These are phyloP conservation scores for Danio kyathit DNA, from an alignment of 2,797 vertebrate species.

Conservation along the genomic window DNA sequence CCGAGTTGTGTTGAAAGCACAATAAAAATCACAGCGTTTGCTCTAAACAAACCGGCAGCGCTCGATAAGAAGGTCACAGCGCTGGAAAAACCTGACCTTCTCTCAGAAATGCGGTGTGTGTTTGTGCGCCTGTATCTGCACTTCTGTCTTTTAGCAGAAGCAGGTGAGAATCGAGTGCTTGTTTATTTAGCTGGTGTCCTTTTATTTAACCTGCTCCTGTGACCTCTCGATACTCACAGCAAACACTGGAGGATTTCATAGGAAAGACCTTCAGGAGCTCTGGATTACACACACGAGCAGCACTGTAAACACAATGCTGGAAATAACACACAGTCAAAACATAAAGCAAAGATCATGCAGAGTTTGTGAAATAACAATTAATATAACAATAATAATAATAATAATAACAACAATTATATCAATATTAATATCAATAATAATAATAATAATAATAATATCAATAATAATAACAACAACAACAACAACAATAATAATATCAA, in stretches of 20 bases:
- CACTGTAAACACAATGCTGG: too few species aligned
- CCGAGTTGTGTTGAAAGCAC: background rate
- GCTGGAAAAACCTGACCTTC: background rate
- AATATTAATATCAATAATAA: too few species aligned
- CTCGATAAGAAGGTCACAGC: background rate
- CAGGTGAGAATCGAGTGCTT: conserved; percentile 46
- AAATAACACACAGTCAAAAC: too few species aligned
- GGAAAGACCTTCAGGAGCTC: conserved; percentile 54
- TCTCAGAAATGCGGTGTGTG: conserved; percentile 19
- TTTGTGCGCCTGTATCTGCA: conserved; percentile 44
- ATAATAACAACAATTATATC: too few species aligned
- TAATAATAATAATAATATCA: too few species aligned
- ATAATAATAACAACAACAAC: too few species aligned
- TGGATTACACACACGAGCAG: too few species aligned
- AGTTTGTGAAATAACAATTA: too few species aligned
- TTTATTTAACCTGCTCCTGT: conserved; percentile 53
- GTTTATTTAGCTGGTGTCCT: conserved; percentile 51
- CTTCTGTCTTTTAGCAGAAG: conserved; percentile 40
- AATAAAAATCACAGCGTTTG: background rate
- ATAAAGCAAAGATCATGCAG: too few species aligned
- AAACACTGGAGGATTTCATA: conserved; percentile 36
- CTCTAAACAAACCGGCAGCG: background rate
- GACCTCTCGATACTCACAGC: conserved; percentile 44
- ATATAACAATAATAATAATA: too few species aligned
- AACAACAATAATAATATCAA: too few species aligned